Evolutionary conservation across 1,140 invertebrate species (phyloP).

Genomic region (Apocrypta bakeri): DNA sequence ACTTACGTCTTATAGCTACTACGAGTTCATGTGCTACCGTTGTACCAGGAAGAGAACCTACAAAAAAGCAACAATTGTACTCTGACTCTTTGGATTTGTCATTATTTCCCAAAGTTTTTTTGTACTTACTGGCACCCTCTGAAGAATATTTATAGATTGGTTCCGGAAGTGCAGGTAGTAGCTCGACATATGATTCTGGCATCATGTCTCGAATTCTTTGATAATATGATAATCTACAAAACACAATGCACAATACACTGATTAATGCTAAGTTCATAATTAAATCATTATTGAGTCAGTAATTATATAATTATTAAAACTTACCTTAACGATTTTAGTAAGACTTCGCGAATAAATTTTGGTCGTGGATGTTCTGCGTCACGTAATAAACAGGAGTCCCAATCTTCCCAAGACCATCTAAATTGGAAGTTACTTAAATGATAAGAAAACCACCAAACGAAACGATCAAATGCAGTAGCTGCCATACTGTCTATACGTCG

Average conservation of each 20-base stretch:
- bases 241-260: slow-evolving; percentile 57
- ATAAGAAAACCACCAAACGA: slow-evolving; percentile 98
- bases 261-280: slow-evolving; percentile 19
- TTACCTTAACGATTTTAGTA: slow-evolving; percentile 92
- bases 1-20: slow-evolving; percentile 89
- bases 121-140: slow-evolving; percentile 84
- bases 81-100: background rate
- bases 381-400: slow-evolving; percentile 88
- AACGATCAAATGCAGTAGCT: slow-evolving; percentile 95
- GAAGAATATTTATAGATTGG: slow-evolving; percentile 89
- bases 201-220: slow-evolving; percentile 94
- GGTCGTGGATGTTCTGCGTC: slow-evolving; percentile 94
- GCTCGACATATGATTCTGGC: slow-evolving; percentile 88
- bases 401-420: slow-evolving; percentile 98
- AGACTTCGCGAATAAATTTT: slow-evolving; percentile 96
- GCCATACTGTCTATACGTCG: slow-evolving; percentile 98
- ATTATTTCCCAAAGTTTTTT: background rate
- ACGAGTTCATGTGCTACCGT: slow-evolving; percentile 89
- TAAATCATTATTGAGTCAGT: background rate
- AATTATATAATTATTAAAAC: slow-evolving; percentile 35
- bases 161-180: slow-evolving; percentile 87
- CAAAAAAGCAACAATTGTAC: slow-evolving; percentile 53
- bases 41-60: slow-evolving; percentile 87
- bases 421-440: slow-evolving; percentile 99
- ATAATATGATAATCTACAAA: slow-evolving; percentile 92